Percentiles rank a stretch among this genome's conserved stretches.
These are phyloP conservation scores for Oncopeltus fasciatus DNA, from an alignment of 1,140 invertebrate genomes.

Conservation along the genomic window DNA sequence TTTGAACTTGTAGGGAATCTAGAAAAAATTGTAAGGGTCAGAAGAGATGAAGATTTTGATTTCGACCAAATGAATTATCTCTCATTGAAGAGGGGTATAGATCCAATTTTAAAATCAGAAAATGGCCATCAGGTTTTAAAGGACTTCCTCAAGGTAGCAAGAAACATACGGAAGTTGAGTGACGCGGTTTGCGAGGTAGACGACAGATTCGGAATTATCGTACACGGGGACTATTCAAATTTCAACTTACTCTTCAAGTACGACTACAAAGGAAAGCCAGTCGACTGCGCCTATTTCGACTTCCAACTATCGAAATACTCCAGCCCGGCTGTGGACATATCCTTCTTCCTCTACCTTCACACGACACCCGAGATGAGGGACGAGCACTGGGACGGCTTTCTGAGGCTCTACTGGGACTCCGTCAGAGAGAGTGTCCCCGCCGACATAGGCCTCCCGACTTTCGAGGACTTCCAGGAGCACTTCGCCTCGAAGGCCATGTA, in stretches of 20 bases:
- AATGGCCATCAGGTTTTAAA: background rate
- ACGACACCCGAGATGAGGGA: constrained; percentile 22
- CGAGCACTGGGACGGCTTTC: constrained; percentile 25
- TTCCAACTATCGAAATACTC: constrained; percentile 30
- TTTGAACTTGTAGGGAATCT: constrained; percentile 23
- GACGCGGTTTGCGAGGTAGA: constrained; percentile 1
- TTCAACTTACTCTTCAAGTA: constrained; percentile 39
- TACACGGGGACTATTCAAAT: constrained; percentile 39
- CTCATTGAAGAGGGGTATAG: constrained; percentile 2
- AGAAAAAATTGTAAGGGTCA: constrained; percentile 17
- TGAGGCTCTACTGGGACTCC: constrained; percentile 28
- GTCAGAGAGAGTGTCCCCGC: constrained; percentile 10
- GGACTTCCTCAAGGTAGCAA: background rate
- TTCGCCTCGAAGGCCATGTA: constrained; percentile 26
- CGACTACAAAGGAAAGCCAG: constrained; percentile 19
- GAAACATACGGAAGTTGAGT: constrained; percentile 1
- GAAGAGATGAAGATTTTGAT: background rate
- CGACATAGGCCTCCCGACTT: constrained; percentile 16
- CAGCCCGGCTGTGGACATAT: constrained; percentile 30
- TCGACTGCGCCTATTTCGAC: constrained; percentile 30
- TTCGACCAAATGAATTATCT: background rate
- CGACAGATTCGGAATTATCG: constrained; percentile 32
- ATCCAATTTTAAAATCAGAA: background rate
- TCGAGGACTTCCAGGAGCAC: constrained; percentile 26
- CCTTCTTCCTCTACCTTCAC: constrained; percentile 30